Evolutionary conservation across 2,888 invertebrate genomes (phyloP), one percentile per base, ranked within the genome.

Genomic region (Camptogramma bilineatum): DNA sequence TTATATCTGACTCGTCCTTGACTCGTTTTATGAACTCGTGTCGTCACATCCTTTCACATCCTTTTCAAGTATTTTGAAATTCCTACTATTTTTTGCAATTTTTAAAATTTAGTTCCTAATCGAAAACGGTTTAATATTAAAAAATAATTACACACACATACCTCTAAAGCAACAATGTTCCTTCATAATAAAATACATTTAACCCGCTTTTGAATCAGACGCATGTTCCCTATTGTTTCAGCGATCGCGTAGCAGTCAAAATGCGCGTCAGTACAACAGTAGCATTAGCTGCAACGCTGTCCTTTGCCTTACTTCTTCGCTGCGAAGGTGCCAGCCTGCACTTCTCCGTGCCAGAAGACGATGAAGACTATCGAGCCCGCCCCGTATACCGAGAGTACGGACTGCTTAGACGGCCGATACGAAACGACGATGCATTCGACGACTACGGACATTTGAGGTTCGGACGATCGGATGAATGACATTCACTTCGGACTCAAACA

Each of bases 391-490:
- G 94, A 50, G 95, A 95, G 78, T 95, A 95, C 72, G 94, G 94
- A 0, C 88, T 96, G 78, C 86, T 95, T 81, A 77, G 84, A 19
- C 80, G 86, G 21, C 73, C 77, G 0, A 79, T 78, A 1, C 79
- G 88, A 73, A 92, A 95, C 1, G 95, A 95, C 44, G 95, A 95
- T 64, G 91, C 94, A 18, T 96, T 95, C 72, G 96, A 96, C 71
- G 96, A 96, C 79, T 96, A 96, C 73, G 96, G 96, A 0, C 96
- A 96, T 75, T 93, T 96, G 89, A 87, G 96, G 67, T 96, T 96
- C 76, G 96, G 96, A 10, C 92, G 95, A 67, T 94, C 94, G 61
- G 93, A 92, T 34, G 54, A 55, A 42, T 57, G 50, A 50, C 51
- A 42, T 59, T n/a, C n/a, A 24, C 21, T 16, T 18, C 34, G 31